A percentile compares a stretch with the other conserved stretches of the same genome.
Conservation (phyloP, 1,140 invertebrate species). For the Drosophila virilis region DNA sequence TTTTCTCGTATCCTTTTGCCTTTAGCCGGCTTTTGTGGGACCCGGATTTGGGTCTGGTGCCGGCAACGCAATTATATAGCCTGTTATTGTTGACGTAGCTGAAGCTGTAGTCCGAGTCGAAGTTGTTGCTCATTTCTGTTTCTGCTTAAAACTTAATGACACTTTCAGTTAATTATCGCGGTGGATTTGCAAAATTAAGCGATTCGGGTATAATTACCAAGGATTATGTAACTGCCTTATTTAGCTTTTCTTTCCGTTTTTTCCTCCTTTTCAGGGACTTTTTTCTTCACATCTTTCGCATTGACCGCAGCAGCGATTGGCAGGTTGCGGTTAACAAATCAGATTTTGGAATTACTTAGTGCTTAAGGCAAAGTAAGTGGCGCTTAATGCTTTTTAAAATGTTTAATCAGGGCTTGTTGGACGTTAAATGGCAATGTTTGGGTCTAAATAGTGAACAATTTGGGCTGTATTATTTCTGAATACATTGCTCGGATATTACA, state of each 20-base stretch:
- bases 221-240: slow-evolving; percentile 61
- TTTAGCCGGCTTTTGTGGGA: slow-evolving; percentile 45
- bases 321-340: slow-evolving; percentile 49
- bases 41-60: slow-evolving; percentile 24
- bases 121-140: slow-evolving; percentile 75
- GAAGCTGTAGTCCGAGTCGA: slow-evolving; percentile 7
- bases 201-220: slow-evolving; percentile 77
- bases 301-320: slow-evolving; percentile 21
- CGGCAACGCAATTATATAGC: slow-evolving; percentile 66
- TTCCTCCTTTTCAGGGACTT: background rate
- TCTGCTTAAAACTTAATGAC: slow-evolving; percentile 82
- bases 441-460: background rate
- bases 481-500: background rate
- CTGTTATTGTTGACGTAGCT: slow-evolving; percentile 79
- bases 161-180: slow-evolving; percentile 82
- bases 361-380: slow-evolving; percentile 4
- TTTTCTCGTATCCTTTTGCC: slow-evolving; percentile 62
- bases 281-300: background rate
- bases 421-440: background rate
- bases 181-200: slow-evolving; percentile 83
- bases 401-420: background rate
- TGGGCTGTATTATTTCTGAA: background rate
- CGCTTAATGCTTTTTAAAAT: slow-evolving; percentile 19
- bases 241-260: slow-evolving; percentile 14
- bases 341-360: slow-evolving; percentile 28